phyloP scores from a whole-genome alignment of 2,797 vertebrate genomes.

The Cyprinella venusta region DNA sequence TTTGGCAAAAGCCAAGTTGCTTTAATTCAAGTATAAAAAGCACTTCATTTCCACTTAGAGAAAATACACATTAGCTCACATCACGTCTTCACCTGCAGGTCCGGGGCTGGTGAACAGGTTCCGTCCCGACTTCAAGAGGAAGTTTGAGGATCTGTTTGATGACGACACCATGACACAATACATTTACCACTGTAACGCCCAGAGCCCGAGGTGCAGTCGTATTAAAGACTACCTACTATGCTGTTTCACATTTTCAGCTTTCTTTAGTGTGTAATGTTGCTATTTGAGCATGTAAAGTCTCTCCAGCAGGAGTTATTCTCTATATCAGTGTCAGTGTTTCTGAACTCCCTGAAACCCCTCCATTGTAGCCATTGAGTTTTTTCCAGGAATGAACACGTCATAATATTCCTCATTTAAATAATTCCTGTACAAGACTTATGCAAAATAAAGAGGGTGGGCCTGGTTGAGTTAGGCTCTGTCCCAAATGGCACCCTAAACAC shows the following conservation, averaged over 20 bases:
- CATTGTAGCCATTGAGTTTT: too few relatives aligned
- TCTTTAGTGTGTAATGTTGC: not conserved
- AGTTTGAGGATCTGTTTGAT: constrained; percentile 89
- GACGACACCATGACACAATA: constrained; percentile 92
- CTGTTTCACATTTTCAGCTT: not conserved
- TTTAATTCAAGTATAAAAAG: too few relatives aligned
- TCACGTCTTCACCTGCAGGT: constrained; percentile 68
- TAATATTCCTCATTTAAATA: too few relatives aligned
- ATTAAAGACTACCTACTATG: not conserved
- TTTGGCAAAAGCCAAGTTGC: too few relatives aligned
- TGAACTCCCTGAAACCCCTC: not conserved
- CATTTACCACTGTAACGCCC: constrained; percentile 94
- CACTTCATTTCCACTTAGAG: too few relatives aligned
- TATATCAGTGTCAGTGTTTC: too few relatives aligned
- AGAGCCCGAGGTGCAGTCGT: constrained; percentile 83
- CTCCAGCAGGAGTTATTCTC: too few relatives aligned
- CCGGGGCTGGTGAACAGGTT: constrained; percentile 89
- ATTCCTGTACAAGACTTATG: too few relatives aligned
- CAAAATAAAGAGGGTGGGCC: too few relatives aligned
- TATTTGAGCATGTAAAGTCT: not conserved
- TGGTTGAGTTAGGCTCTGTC: too few relatives aligned
- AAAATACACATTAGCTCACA: not conserved
- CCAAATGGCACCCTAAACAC: too few relatives aligned
- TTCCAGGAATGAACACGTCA: too few relatives aligned
- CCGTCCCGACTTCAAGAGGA: constrained; percentile 89